Base-by-base conservation (phyloP, 2,113 vertebrate species). In the Cebidichthys violaceus region DNA sequence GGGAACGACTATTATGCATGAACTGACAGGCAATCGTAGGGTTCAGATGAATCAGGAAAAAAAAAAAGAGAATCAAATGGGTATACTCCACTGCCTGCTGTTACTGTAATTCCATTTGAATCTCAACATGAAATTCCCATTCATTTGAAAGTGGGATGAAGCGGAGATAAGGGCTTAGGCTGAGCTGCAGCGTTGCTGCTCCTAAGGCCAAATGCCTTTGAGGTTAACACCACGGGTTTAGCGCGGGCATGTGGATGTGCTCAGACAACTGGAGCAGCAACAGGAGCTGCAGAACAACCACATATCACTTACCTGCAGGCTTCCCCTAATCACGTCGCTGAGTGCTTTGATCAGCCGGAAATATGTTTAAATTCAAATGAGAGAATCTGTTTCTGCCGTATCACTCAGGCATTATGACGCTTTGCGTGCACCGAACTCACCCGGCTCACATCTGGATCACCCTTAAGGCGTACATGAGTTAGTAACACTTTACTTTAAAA, bases 141-240 rank as follows among this genome's bases (percentile, higher is more conserved):
- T 90, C 73, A 75, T 91, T 81, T 86, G 75, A 80, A 65, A 86
- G 81, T 68, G 77, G 76, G 84, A 80, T 90, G 72, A 86, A 78
- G 75, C 81, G 1, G 62, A 76, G 79, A 69, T 69, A 39, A 80
- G 57, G 62, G 81, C 77, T 89, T 80, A 78, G 47, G 77, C 74
- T 86, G 75, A 90, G 86, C 84, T 5, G 33, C 68, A 11, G 78
- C 43, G 4, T 55, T 45, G 80, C 64, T 68, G 57, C 76, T 79
- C 82, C 83, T 72, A 6, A 71, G 84, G 84, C 72, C 78, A 76
- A 78, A 84, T 73, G 64, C 77, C 70, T 77, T 61, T 13, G 35
- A 86, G 83, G 79, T 88, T 83, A 88, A 86, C 77, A 50, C 74
- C 67, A 39, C 1, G 13, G 74, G 62, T 88, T 88, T 77, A 82